Conservation (phyloP, 2,888 invertebrate genomes). For the Priapulus caudatus region DNA sequence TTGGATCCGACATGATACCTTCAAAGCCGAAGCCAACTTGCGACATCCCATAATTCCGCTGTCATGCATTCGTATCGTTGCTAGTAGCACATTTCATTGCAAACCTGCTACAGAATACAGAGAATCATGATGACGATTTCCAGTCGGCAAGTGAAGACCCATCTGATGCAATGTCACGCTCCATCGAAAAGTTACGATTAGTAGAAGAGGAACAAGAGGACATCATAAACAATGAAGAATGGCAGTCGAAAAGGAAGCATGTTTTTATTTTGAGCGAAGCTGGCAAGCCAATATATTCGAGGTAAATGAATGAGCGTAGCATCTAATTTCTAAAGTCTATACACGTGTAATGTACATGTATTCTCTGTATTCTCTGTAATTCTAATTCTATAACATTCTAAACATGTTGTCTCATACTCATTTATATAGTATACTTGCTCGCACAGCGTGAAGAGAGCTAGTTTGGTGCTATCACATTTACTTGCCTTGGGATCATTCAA, state of each 20-base stretch:
- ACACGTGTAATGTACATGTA: constrained; percentile 23
- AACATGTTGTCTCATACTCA: no score
- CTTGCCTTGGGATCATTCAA: no score
- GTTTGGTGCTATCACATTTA: no score
- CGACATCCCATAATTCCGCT: no score
- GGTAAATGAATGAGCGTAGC: constrained; percentile 43
- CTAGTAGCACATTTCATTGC: no score
- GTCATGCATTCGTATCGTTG: no score
- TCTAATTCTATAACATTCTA: no score
- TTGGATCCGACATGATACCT: no score
- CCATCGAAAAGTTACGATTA: background rate
- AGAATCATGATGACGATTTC: background rate
- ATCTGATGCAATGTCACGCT: background rate
- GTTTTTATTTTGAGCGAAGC: constrained; percentile 88
- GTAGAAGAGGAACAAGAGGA: constrained; percentile 30
- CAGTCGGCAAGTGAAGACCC: constrained; percentile 5
- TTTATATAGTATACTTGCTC: no score
- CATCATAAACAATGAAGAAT: constrained; percentile 42
- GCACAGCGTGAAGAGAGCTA: no score
- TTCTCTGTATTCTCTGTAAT: no score
- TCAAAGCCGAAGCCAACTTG: no score
- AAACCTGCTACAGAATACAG: background rate
- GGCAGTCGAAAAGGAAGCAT: constrained; percentile 73
- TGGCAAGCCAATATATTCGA: constrained; percentile 90
- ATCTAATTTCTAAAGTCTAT: background rate